These are phyloP conservation scores for Luperina testacea DNA, from an alignment of 2,888 invertebrate genomes.

Conservation along the genomic window DNA sequence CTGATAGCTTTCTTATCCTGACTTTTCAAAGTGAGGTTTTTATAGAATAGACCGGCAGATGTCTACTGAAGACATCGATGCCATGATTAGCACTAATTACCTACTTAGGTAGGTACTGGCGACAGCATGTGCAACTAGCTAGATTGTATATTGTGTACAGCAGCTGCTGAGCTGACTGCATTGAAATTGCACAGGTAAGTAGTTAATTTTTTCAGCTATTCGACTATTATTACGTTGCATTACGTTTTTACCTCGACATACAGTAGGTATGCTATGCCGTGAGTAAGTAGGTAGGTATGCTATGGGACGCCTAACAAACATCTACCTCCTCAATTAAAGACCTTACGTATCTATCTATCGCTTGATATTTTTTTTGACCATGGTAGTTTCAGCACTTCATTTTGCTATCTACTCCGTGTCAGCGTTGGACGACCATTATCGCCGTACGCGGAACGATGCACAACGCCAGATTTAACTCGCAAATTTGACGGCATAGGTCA, in stretches of 20 bases:
- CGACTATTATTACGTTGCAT: not conserved
- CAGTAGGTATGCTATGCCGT: not conserved
- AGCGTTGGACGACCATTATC: slow-evolving; percentile 72
- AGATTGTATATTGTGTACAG: not conserved
- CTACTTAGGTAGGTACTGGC: not conserved
- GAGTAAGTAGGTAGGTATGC: not conserved
- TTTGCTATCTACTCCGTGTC: slow-evolving; percentile 23
- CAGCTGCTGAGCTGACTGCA: not conserved
- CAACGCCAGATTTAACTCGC: slow-evolving; percentile 67
- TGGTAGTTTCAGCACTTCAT: slow-evolving; percentile 2
- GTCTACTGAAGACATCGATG: not conserved
- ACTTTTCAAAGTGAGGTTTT: not conserved
- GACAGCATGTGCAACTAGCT: not conserved
- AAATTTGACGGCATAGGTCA: slow-evolving; percentile 65
- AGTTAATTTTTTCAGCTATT: not conserved
- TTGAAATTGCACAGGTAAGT: not conserved
- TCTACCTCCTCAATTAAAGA: not conserved
- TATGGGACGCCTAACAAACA: not conserved
- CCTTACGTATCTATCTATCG: not conserved
- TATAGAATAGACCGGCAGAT: not conserved
- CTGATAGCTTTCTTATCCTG: not conserved
- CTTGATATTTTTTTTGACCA: not conserved
- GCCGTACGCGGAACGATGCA: slow-evolving; percentile 63
- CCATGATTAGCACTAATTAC: not conserved
- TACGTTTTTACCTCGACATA: not conserved